Conservation (phyloP, 1,140 invertebrate genomes). For the Plectus sambesii region DNA sequence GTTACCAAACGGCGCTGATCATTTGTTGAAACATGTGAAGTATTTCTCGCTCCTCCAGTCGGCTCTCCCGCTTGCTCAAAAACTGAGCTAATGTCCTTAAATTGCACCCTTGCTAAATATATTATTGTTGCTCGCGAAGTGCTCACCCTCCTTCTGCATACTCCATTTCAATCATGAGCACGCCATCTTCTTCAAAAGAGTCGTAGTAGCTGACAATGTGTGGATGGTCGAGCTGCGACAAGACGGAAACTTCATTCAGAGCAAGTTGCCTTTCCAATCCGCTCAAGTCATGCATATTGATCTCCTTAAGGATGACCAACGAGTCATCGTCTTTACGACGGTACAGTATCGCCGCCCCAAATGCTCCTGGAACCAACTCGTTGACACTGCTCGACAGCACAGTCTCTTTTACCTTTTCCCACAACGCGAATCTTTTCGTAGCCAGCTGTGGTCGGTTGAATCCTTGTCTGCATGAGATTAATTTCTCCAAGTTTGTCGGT, state of each 20-base stretch:
- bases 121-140: too few relatives aligned
- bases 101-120: too few relatives aligned
- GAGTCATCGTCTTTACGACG: constrained; percentile 56
- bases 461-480: constrained; percentile 6
- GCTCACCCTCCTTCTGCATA: constrained; percentile 60
- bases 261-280: constrained; percentile 58
- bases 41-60: constrained; percentile 56
- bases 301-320: constrained; percentile 64
- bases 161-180: constrained; percentile 68
- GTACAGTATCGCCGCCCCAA: constrained; percentile 63
- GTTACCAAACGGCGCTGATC: constrained; percentile 58
- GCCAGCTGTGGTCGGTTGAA: constrained; percentile 47
- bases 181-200: constrained; percentile 62
- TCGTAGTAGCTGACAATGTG: constrained; percentile 65
- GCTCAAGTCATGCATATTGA: constrained; percentile 61
- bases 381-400: neutral
- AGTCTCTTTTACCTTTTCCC: constrained; percentile 50
- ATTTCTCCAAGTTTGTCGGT: neutral
- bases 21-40: constrained; percentile 61
- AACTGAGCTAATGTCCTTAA: constrained; percentile 58
- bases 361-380: constrained; percentile 54
- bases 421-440: constrained; percentile 57
- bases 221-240: constrained; percentile 61
- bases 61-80: constrained; percentile 51
- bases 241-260: constrained; percentile 62